Evolutionary conservation across 2,888 invertebrate species (phyloP).

Genomic region (Philonicus albiceps): DNA sequence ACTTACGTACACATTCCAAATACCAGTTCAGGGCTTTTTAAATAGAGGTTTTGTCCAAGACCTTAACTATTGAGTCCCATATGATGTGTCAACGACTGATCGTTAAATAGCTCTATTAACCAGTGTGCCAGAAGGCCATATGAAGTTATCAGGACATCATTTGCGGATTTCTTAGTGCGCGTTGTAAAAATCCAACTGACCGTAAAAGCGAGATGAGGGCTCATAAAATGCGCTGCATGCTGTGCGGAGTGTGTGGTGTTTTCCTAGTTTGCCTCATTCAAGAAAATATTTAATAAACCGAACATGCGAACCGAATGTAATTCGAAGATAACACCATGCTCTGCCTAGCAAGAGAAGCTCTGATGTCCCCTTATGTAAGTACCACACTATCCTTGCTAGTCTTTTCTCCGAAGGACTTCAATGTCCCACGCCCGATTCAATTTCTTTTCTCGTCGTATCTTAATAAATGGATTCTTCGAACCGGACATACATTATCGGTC

Average conservation of each 20-base stretch:
- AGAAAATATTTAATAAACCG: slow-evolving; percentile 43
- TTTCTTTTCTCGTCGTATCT: slow-evolving; percentile 22
- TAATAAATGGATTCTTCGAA: slow-evolving; percentile 44
- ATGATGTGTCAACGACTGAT: background rate
- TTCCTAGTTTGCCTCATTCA: background rate
- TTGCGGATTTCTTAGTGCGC: background rate
- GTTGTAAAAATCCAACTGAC: slow-evolving; percentile 37
- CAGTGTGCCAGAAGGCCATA: background rate
- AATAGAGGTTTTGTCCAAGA: background rate
- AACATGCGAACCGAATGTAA: slow-evolving; percentile 46
- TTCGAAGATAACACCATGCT: slow-evolving; percentile 42
- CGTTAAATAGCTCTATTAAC: background rate
- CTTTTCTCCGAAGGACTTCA: slow-evolving; percentile 3
- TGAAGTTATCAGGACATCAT: slow-evolving; percentile 2
- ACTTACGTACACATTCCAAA: too few relatives aligned
- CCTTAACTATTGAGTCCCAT: background rate
- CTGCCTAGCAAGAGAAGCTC: background rate
- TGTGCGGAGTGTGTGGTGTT: background rate
- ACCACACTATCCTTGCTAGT: background rate
- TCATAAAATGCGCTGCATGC: slow-evolving; percentile 10
- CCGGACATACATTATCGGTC: slow-evolving; percentile 42
- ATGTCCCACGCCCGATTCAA: background rate
- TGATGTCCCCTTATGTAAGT: background rate
- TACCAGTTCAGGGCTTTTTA: too few relatives aligned
- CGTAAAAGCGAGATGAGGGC: slow-evolving; percentile 1